These are phyloP conservation scores for Ooceraea biroi DNA, from an alignment of 1,140 invertebrate species.

Conservation along the genomic window DNA sequence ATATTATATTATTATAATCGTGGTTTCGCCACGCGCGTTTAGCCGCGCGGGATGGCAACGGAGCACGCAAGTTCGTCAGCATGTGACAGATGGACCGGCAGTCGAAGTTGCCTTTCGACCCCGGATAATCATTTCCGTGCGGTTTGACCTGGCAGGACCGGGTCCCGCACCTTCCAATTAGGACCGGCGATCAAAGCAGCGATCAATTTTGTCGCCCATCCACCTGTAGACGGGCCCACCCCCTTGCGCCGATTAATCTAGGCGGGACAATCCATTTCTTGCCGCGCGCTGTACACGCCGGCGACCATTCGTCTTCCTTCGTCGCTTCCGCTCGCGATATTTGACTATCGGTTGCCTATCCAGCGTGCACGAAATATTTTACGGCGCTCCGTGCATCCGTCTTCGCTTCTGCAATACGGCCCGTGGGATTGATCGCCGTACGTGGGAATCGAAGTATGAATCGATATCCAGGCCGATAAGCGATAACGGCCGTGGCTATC, in stretches of 20 bases:
- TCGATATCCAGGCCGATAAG: background rate
- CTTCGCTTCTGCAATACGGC: background rate
- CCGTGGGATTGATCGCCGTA: slow-evolving; percentile 24
- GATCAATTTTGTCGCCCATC: slow-evolving; percentile 33
- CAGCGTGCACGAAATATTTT: slow-evolving; percentile 47
- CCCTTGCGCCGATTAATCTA: slow-evolving; percentile 66
- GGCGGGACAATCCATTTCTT: slow-evolving; percentile 65
- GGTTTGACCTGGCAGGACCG: background rate
- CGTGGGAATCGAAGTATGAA: slow-evolving; percentile 30
- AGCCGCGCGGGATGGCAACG: too few species aligned
- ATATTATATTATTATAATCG: too few species aligned
- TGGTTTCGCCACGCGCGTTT: background rate
- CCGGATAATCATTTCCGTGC: slow-evolving; percentile 66
- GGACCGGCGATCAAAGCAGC: slow-evolving; percentile 52
- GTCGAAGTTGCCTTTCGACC: slow-evolving; percentile 34
- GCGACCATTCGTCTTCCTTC: slow-evolving; percentile 16
- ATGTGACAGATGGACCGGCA: slow-evolving; percentile 44
- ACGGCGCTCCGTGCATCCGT: slow-evolving; percentile 19
- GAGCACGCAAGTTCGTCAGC: slow-evolving; percentile 6
- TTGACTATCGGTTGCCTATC: slow-evolving; percentile 58
- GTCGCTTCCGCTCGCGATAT: slow-evolving; percentile 37
- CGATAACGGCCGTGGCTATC: background rate
- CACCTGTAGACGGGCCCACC: slow-evolving; percentile 1
- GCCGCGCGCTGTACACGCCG: background rate
- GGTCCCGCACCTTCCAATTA: slow-evolving; percentile 65